Evolutionary conservation across 1,140 invertebrate genomes (phyloP), one percentile per base, ranked within the genome.

Genomic region (Polyergus mexicanus): DNA sequence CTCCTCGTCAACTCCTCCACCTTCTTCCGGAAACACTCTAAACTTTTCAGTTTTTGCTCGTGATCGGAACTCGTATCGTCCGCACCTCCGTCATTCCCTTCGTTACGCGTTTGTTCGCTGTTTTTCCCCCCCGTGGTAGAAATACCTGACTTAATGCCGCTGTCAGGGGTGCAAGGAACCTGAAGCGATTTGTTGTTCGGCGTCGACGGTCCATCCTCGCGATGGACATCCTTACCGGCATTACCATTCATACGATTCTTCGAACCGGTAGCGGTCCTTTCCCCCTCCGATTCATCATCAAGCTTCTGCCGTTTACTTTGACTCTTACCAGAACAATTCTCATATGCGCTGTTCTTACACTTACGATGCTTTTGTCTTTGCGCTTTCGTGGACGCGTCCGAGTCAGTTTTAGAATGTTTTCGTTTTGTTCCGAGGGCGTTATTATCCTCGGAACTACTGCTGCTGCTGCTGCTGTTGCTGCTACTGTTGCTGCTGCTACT

Each of bases 91-190:
- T 80, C 38, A 22, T 77, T 77, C 35, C 83, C 58, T 8, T 81
- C 89, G 22, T 81, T 86, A 32, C 86, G 86, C 19, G 85, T 38
- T 19, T 86, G 86, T 6, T 71, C 75, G 54, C 75, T 77, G 68
- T 68, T 91, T 58, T 93, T 95, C 32, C 94, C 93, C 0, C 66
- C 71, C 0, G 93, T 94, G 1, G 66, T 68, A 3, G 94, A 94
- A 2, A 94, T 62, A 6, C 91, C 92, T 8, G 94, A 94, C 0
- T 91, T 92, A 41, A 95, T 93, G 22, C 93, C 94, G 60, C 93
- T 94, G 44, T 95, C 94, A 7, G 93, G 92, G 0, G 92, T 93
- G 5, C 90, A 89, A 78, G 87, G 84, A 74, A 89, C 58, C 85
- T 91, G 91, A 32, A 65, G 88, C 3, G 83, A 83, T 66, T 88